Conservation (phyloP, 1,140 invertebrate genomes). For the Apis dorsata region DNA sequence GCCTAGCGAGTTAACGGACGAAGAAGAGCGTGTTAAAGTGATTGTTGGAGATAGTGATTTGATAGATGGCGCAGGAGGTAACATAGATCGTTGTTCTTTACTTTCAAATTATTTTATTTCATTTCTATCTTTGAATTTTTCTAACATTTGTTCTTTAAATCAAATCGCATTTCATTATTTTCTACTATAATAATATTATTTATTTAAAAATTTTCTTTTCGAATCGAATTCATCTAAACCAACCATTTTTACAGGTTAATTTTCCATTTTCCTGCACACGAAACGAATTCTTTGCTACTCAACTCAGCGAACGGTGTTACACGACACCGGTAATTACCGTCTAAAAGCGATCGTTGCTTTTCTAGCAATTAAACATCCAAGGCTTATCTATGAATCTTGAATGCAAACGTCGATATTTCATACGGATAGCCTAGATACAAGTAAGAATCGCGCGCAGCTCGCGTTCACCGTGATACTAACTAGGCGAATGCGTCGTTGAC, state of each 20-base stretch:
- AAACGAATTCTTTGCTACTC: background rate
- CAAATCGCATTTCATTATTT: too few relatives aligned
- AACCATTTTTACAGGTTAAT: background rate
- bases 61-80: too few relatives aligned
- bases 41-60: too few relatives aligned
- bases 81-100: too few relatives aligned
- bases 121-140: too few relatives aligned
- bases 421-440: slow-evolving; percentile 43
- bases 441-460: slow-evolving; percentile 38
- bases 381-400: slow-evolving; percentile 22
- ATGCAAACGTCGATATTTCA: slow-evolving; percentile 36
- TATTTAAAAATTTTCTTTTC: background rate
- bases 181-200: background rate
- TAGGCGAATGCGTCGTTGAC: slow-evolving; percentile 19
- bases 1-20: background rate
- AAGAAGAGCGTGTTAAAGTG: too few relatives aligned
- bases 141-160: too few relatives aligned
- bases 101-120: too few relatives aligned
- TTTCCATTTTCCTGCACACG: background rate
- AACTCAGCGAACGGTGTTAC: background rate
- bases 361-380: slow-evolving; percentile 17
- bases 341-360: slow-evolving; percentile 8
- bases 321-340: slow-evolving; percentile 19
- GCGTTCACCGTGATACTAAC: slow-evolving; percentile 51
- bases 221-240: background rate